Evolutionary conservation across 2,888 invertebrate species (phyloP).

Genomic region (Polyommatus icarus): DNA sequence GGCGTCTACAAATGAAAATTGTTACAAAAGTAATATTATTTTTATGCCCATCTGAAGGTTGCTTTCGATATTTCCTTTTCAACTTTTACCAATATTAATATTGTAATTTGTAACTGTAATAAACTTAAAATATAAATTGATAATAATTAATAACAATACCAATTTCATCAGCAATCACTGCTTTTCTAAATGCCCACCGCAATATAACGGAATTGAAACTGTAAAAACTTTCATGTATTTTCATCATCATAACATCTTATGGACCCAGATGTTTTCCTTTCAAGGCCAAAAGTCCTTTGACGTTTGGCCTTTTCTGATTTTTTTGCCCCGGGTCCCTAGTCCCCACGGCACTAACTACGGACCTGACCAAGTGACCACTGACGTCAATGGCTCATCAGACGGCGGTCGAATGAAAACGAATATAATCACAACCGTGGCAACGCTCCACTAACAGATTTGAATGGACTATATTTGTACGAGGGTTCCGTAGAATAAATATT

Average conservation of each 20-base stretch:
- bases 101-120: too few species aligned
- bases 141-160: too few species aligned
- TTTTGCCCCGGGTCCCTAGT: not conserved
- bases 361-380: not conserved
- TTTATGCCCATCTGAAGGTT: too few species aligned
- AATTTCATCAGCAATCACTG: too few species aligned
- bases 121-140: too few species aligned
- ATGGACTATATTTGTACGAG: not conserved
- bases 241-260: not conserved
- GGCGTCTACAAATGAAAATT: too few species aligned
- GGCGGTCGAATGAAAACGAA: not conserved
- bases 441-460: constrained; percentile 1
- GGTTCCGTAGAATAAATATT: not conserved
- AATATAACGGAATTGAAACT: not conserved
- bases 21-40: too few species aligned
- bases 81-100: too few species aligned
- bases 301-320: not conserved
- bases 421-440: constrained; percentile 1
- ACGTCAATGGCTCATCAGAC: constrained; percentile 1
- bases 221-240: not conserved
- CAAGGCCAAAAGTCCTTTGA: not conserved
- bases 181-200: too few species aligned
- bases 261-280: too few species aligned
- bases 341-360: not conserved
- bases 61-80: too few species aligned